Base-by-base conservation (phyloP, 2,113 vertebrate genomes). In the Deroptyus accipitrinus region DNA sequence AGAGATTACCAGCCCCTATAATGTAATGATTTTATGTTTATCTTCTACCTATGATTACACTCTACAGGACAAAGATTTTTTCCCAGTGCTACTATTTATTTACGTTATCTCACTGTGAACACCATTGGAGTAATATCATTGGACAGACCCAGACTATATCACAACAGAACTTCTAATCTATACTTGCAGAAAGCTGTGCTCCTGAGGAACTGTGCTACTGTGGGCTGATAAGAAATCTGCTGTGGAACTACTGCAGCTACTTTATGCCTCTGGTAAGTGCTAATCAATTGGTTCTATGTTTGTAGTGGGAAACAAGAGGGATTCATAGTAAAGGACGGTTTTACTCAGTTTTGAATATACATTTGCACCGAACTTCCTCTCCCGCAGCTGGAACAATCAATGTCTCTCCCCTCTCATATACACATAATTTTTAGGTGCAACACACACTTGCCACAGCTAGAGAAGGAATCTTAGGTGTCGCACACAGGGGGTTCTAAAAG, bases 31-130 rank as follows among this genome's bases (percentile, higher is more conserved):
- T 92, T 66, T 15, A 73, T 44, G n/a, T 46, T 92, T 91, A 95
- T 76, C 70, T 97, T 85, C 54, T 77, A 92, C n/a, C n/a, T 83
- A 46, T 39, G 33, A 81, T 80, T 90, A 93, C 12, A 41, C 17
- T 24, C 8, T n/a, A 66, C 4, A 46, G 79, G 59, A 93, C 88
- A 90, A 94, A 93, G 83, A 93, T 79, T 93, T 92, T 92, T 55
- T 77, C 67, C 82, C 55, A 90, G 17, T 30, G 22, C 24, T 88
- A 79, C 35, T 88, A 27, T 46, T 95, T 55, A 55, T 78, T 90
- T 72, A 46, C 11, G 48, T 88, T 96, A 96, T 90, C 88, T 73
- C 63, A 76, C n/a, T 66, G 70, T 44, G 90, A 85, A 85, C n/a
- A 85, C 48, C 35, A 69, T 1, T 70, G 48, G 7, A 68, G 33